Evolutionary conservation across 2,113 vertebrate genomes (phyloP).

Genomic region (Cyprinodon variegatus): DNA sequence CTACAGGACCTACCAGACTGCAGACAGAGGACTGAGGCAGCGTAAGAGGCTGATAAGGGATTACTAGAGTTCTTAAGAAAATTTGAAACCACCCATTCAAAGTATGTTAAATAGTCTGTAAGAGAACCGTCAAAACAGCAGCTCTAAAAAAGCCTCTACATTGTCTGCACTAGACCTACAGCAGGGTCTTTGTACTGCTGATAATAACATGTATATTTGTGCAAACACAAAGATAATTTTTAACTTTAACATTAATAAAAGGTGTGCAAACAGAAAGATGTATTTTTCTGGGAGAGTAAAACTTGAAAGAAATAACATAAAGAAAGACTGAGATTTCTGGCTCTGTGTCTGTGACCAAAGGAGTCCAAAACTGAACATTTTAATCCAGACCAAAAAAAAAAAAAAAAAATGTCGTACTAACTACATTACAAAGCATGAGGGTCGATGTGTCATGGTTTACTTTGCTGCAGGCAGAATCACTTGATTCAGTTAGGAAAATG

Average conservation of each 20-base stretch:
- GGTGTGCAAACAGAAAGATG: not conserved
- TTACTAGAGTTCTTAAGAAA: not conserved
- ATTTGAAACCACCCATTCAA: not conserved
- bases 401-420: not conserved
- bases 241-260: not conserved
- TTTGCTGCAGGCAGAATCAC: too few species aligned
- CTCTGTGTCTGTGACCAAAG: not conserved
- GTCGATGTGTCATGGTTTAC: not conserved
- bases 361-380: not conserved
- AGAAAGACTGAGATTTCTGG: not conserved
- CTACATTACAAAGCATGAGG: not conserved
- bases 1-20: not conserved
- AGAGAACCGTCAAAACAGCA: not conserved
- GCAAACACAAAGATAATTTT: not conserved
- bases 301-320: not conserved
- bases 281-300: not conserved
- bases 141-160: not conserved
- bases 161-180: not conserved
- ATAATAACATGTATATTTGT: not conserved
- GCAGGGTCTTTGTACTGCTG: not conserved
- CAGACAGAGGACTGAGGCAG: not conserved
- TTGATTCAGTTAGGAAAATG: not conserved
- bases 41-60: not conserved
- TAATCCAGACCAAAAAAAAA: not conserved
- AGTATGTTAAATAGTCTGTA: not conserved